Percentiles rank a stretch among this genome's conserved stretches.
phyloP scores from a whole-genome alignment of 2,797 vertebrate species.

The Pantherophis vulpinus region DNA sequence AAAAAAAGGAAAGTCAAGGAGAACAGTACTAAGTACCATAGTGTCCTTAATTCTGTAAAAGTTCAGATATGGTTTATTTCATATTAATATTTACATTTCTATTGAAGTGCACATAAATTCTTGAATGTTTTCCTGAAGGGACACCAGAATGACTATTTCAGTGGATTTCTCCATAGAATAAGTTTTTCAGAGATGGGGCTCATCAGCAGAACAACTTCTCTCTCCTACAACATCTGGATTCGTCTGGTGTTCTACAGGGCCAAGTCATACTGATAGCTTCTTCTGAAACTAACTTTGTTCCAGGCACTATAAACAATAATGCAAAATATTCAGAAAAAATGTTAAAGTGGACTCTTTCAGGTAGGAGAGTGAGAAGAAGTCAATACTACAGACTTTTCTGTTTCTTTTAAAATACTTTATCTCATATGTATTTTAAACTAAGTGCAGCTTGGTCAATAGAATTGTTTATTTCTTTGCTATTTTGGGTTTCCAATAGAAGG shows the following conservation, averaged over 20 bases:
- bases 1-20: slow-evolving; percentile 1
- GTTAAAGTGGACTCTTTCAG: neutral
- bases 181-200: neutral
- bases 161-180: neutral
- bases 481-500: neutral
- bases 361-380: neutral
- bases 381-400: neutral
- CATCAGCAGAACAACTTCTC: neutral
- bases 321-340: neutral
- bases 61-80: neutral
- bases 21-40: neutral
- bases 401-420: neutral
- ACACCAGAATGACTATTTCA: neutral
- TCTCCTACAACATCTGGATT: neutral
- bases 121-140: neutral
- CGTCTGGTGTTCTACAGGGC: neutral
- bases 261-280: neutral
- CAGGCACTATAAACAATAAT: neutral
- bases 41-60: neutral
- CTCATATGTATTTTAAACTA: neutral
- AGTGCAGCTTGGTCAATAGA: neutral
- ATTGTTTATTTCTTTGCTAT: neutral
- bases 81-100: neutral
- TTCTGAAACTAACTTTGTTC: neutral
- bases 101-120: neutral